Base-by-base conservation (phyloP, 2,113 vertebrate species). In the Eonycteris spelaea region DNA sequence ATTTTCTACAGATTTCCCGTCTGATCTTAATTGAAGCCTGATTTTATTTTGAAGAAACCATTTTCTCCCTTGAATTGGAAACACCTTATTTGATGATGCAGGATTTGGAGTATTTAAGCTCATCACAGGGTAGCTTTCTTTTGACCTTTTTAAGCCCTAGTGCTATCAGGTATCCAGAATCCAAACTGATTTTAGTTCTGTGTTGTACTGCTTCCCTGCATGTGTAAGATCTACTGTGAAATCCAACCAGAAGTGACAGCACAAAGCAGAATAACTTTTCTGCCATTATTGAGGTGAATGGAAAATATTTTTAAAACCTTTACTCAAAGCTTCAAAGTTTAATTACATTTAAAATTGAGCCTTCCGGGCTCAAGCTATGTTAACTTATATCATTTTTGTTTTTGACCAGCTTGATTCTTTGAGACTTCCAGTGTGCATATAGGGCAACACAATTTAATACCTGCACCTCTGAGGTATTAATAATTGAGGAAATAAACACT, bases 61-160 rank as follows among this genome's bases (percentile, higher is more conserved):
- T 90, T 97, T 92, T 96, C 71, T 86, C 26, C 35, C 33, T 86
- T 94, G 48, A 59, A 79, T n/a, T 80, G 59, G 57, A 91, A n/a
- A 53, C 48, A 75, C n/a, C 28, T 79, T 14, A 18, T 91, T 80
- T 91, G 59, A 93, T 82, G 73, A 61, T 78, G 63, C 35, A 63
- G 40, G 40, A 57, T 67, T 95, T 80, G 63, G 48, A 90, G 14
- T 65, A 22, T 89, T 57, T 86, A 53, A 88, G 45, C 12, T 93
- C 59, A 45, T 75, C 53, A 71, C 12, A 13, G 18, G 33, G 18
- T 43, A 61, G 11, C 26, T 83, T 83, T 35, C 51, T 61, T 91
- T 88, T 91, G 24, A 79, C 24, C 18, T 89, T 88, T 67, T 38
- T 59, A 26, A 93, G 65, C 28, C 26, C 30, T 55, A 40, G 24